A percentile compares a stretch with the other conserved stretches of the same genome.
These are phyloP conservation scores for Trichogramma dendrolimi DNA, from an alignment of 2,888 invertebrate species.

Conservation along the genomic window DNA sequence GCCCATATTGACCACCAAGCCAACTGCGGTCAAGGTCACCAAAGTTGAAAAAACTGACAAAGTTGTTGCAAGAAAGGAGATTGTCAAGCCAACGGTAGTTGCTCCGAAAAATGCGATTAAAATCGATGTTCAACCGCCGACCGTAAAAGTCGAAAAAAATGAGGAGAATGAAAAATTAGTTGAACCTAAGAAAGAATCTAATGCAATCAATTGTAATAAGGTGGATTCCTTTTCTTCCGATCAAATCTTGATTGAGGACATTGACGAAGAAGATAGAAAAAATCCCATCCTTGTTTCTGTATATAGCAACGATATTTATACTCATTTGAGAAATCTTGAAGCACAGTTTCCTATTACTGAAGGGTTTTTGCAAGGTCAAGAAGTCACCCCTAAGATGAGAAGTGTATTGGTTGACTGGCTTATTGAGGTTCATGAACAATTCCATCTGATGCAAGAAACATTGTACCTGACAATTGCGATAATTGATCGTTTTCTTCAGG, in stretches of 20 bases:
- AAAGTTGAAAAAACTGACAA: conserved; percentile 32
- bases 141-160: conserved; percentile 8
- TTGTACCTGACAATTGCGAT: conserved; percentile 83
- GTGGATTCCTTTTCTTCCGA: conserved; percentile 42
- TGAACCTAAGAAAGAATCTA: conserved; percentile 24
- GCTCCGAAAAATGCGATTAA: conserved; percentile 30
- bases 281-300: conserved; percentile 77
- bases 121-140: conserved; percentile 17
- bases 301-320: conserved; percentile 87
- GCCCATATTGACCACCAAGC: conserved; percentile 23
- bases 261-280: conserved; percentile 69
- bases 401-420: conserved; percentile 90
- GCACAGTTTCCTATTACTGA: conserved; percentile 61
- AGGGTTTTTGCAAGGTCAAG: conserved; percentile 66
- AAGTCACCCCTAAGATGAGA: conserved; percentile 81
- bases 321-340: conserved; percentile 75
- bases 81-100: conserved; percentile 32
- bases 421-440: conserved; percentile 84
- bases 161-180: conserved; percentile 17
- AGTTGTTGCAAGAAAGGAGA: conserved; percentile 30
- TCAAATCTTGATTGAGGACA: conserved; percentile 59
- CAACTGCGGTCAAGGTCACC: conserved; percentile 25
- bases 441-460: conserved; percentile 81
- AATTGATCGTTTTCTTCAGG: conserved; percentile 85
- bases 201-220: conserved; percentile 22